These are phyloP conservation scores for Punctoribates punctum DNA, from an alignment of 2,888 invertebrate species.

Conservation along the genomic window DNA sequence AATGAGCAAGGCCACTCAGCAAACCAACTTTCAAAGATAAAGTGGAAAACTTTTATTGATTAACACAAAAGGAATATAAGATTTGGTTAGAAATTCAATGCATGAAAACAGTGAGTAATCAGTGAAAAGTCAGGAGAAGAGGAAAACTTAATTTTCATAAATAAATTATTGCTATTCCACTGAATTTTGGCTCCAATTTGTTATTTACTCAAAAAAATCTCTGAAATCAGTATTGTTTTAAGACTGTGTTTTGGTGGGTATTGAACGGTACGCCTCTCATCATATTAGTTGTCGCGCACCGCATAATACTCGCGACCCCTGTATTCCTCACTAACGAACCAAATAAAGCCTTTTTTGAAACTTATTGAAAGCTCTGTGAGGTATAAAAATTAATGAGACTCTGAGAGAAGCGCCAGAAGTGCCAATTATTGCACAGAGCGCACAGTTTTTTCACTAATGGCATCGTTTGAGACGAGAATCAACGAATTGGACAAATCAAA, in stretches of 20 bases:
- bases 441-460: conserved; percentile 26
- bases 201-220: conserved; percentile 4
- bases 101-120: not conserved
- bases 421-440: conserved; percentile 19
- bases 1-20: too few species aligned
- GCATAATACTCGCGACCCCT: conserved; percentile 29
- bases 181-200: conserved; percentile 25
- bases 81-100: not conserved
- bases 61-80: not conserved
- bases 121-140: not conserved
- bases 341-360: conserved; percentile 34
- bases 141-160: conserved; percentile 30
- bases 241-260: not conserved
- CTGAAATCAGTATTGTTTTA: conserved; percentile 3
- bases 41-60: too few species aligned
- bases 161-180: conserved; percentile 27
- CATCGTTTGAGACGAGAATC: conserved; percentile 18
- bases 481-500: conserved; percentile 30
- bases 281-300: conserved; percentile 33
- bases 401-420: conserved; percentile 19
- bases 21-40: too few species aligned
- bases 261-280: conserved; percentile 22
- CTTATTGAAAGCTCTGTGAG: conserved; percentile 36
- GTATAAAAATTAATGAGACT: conserved; percentile 37
- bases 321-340: conserved; percentile 32